Evolutionary conservation across 1,140 invertebrate genomes (phyloP), one percentile per base, ranked within the genome.

Genomic region (Ceratina australensis): DNA sequence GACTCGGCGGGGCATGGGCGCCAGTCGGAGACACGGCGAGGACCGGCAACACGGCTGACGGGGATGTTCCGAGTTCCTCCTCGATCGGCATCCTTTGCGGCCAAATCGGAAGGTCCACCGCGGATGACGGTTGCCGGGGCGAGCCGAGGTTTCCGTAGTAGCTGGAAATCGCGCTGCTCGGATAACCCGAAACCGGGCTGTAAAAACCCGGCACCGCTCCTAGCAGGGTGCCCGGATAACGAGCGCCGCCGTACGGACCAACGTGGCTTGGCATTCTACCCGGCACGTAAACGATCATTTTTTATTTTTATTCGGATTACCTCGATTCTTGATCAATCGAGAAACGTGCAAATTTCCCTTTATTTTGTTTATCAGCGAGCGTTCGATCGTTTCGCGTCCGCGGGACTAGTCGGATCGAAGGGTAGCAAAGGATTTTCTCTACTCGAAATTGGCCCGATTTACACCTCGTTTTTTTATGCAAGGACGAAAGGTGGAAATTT

Each of bases 261-360:
- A 91, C 86, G 84, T 91, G 89, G 83, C 73, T 91, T 87, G 92
- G 92, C 92, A 92, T 92, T 91, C 92, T 92, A 87, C 91, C 91
- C 81, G 92, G 91, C 82, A 92, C 91, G 88, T 92, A 91, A 90
- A 92, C 88, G 85, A 92, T 92, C 92, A 92, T 92, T 78, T 85
- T 88, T 72, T 78, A 57, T 50, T 61, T 64, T 20, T 47, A 60
- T 72, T 16, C 50, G 47, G 7, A 56, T 2, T 20, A 49, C 72
- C 66, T 49, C n/a, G 28, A 8, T 42, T 10, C 71, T 72, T 24
- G 65, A 59, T 82, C 59, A 64, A 79, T 54, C 75, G 49, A 76
- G 77, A 83, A 64, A 85, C 85, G 75, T 81, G 86, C 80, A 83
- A 81, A 85, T 80, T 64, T 76, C 13, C 13, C 56, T 24, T 33